Evolutionary conservation across 2,113 vertebrate genomes (phyloP).

Genomic region (Columba livia): DNA sequence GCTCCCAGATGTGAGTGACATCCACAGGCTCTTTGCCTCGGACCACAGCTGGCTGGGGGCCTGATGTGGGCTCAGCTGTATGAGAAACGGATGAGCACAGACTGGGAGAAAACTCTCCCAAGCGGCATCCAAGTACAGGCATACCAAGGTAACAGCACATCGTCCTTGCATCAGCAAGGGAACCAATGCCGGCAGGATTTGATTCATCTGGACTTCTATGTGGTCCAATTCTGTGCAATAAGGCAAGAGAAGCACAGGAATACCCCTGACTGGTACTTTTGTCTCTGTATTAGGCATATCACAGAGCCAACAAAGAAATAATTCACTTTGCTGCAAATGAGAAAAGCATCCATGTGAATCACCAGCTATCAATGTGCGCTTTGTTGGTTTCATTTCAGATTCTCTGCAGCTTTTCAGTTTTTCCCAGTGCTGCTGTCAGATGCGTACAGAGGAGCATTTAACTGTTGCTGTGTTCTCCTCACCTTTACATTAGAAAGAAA

Average conservation of each 20-base stretch:
- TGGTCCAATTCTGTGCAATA: neutral
- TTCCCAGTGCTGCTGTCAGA: neutral
- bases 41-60: neutral
- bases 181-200: fast-evolving
- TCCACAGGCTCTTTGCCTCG: fast-evolving
- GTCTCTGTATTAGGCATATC: neutral
- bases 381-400: neutral
- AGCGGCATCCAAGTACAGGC: neutral
- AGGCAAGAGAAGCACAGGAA: neutral
- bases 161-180: neutral
- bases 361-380: neutral
- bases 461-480: neutral
- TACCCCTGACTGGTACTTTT: neutral
- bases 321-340: neutral
- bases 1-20: neutral
- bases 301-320: neutral
- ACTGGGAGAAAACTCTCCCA: neutral
- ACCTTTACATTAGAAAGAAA: neutral
- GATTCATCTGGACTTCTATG: neutral
- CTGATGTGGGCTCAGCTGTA: neutral
- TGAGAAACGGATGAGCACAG: neutral
- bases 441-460: neutral
- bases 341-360: neutral
- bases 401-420: neutral
- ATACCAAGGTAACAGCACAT: neutral